Percentiles rank a stretch among this genome's conserved stretches.
Conservation (phyloP, 2,888 invertebrate genomes). For the Lutraria lutraria region DNA sequence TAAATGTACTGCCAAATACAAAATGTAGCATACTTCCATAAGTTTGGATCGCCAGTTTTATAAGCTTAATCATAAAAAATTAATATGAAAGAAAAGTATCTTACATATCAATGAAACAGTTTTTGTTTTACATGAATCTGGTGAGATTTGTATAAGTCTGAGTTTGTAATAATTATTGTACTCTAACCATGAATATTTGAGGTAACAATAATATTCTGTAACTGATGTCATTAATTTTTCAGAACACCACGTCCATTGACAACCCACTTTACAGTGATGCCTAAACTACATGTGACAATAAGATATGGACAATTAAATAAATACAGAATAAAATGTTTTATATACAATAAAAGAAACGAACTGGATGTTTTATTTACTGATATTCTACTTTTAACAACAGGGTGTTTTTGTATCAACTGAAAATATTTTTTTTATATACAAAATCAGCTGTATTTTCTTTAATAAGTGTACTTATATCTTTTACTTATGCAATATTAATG, state of each 20-base stretch:
- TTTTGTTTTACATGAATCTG: background rate
- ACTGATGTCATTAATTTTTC: slow-evolving; percentile 47
- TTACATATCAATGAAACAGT: background rate
- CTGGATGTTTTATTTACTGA: background rate
- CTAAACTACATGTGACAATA: slow-evolving; percentile 23
- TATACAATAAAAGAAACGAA: background rate
- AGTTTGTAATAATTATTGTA: background rate
- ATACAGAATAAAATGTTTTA: background rate
- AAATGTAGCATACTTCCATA: background rate
- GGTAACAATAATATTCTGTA: background rate
- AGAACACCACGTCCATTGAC: slow-evolving; percentile 69
- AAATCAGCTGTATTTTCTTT: too few species aligned
- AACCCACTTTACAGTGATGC: slow-evolving; percentile 76
- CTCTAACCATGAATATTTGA: background rate
- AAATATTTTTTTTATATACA: too few species aligned
- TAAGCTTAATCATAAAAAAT: too few species aligned
- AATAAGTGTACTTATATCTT: too few species aligned
- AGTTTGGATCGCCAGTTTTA: background rate
- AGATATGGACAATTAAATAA: background rate
- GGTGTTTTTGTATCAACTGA: too few species aligned
- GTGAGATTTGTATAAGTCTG: background rate
- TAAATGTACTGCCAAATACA: background rate
- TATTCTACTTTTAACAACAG: background rate
- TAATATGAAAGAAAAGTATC: too few species aligned
- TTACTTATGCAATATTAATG: background rate